phyloP scores from a whole-genome alignment of 1,140 invertebrate species.

The Artemia franciscana region DNA sequence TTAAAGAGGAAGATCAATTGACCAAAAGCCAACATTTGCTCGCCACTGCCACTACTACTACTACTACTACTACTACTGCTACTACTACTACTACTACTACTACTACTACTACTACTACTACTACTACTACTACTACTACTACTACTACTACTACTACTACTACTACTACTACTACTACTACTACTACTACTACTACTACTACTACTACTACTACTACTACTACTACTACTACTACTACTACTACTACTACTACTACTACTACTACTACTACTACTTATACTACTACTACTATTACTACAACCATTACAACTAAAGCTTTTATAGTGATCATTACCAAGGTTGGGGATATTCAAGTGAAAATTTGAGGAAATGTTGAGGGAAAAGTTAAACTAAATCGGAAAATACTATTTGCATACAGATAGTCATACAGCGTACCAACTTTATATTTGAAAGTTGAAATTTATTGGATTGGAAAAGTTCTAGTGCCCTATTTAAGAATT shows the following conservation, averaged over 20 bases:
- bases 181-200: conserved; percentile 16
- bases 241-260: conserved; percentile 20
- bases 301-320: no score
- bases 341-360: no score
- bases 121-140: conserved; percentile 17
- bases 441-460: conserved; percentile 2
- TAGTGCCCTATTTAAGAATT: no score
- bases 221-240: conserved; percentile 16
- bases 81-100: conserved; percentile 13
- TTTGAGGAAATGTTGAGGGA: no score
- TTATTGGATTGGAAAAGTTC: no score
- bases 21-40: no score
- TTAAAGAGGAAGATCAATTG: no score
- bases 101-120: conserved; percentile 15
- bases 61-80: conserved; percentile 14
- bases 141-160: conserved; percentile 12
- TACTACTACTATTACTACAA: no score
- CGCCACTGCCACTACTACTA: conserved; percentile 16
- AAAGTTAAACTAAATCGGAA: no score
- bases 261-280: no score
- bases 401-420: no score
- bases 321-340: no score
- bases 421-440: conserved; percentile 1
- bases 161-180: conserved; percentile 16
- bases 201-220: conserved; percentile 15